Base-by-base conservation (phyloP, 1,140 invertebrate genomes). In the Agrilus planipennis region DNA sequence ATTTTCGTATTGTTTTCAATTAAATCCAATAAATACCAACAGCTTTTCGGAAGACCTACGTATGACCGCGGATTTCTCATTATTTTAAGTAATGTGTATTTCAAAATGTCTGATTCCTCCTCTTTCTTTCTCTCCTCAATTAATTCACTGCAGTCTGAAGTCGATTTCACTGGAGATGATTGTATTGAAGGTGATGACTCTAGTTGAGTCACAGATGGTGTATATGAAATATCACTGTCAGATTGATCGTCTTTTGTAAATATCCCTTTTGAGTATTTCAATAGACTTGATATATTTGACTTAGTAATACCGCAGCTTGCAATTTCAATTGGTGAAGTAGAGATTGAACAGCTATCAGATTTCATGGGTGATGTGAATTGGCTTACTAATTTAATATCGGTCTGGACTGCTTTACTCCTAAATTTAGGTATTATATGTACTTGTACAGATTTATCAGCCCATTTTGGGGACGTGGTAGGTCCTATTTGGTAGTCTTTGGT, bases 311-410 rank as follows among this genome's bases (percentile, higher is more conserved):
- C 7, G 6, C 29, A 31, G 15, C 29, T 31, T 14, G 15, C 14
- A 31, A 7, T 14, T 31, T 31, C 15, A 31, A 31, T 10, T 31
- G 29, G 14, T 10, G 14, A 31, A 9, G 29, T 31, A 15, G 29
- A 31, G 14, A 31, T 14, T 9, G 29, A 31, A 9, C 14, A 14
- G 29, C 7, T 7, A 31, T 31, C 15, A 15, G 14, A 14, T 31
- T 31, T 31, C 29, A 14, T 9, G 29, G 29, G 29, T 14, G 29
- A 31, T 31, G 29, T 31, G 5, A 31, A 9, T 14, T 31, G 29
- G 14, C 29, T 31, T 31, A 31, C 7, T 31, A 31, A 31, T 15
- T 10, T 31, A 31, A 10, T 31, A 6, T 31, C 29, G 7, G 29
- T 31, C 14, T 31, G 29, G 14, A 31, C 14, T 6, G 29, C 29